Evolutionary conservation across 2,113 vertebrate genomes (phyloP).

Genomic region (Rana temporaria): DNA sequence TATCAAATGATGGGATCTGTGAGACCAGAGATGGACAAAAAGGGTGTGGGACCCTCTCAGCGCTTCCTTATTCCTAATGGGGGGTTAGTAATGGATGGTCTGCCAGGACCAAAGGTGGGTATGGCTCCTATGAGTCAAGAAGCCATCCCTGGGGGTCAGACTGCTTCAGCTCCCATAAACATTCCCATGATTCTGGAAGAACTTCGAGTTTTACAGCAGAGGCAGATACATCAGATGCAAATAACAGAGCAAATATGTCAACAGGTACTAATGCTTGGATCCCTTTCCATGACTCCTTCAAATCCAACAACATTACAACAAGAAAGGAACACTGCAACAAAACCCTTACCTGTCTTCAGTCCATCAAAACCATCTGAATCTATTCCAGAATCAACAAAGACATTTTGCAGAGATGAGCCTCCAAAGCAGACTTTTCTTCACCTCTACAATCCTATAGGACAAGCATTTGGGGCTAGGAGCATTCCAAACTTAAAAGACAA

Average conservation of each 20-base stretch:
- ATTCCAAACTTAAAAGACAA: constrained; percentile 46
- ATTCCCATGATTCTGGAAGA: constrained; percentile 89
- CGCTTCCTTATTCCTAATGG: constrained; percentile 66
- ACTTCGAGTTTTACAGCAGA: constrained; percentile 86
- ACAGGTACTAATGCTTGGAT: constrained; percentile 85
- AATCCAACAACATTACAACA: constrained; percentile 52
- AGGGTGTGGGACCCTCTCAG: constrained; percentile 47
- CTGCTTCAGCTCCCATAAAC: constrained; percentile 65
- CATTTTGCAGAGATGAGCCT: constrained; percentile 61
- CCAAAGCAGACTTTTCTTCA: constrained; percentile 72
- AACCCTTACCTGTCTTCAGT: constrained; percentile 72
- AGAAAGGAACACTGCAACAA: constrained; percentile 52
- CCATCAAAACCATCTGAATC: constrained; percentile 64
- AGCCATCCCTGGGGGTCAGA: constrained; percentile 62
- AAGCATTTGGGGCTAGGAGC: constrained; percentile 60
- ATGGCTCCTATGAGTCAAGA: constrained; percentile 66
- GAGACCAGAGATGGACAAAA: constrained; percentile 44
- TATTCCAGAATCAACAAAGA: constrained; percentile 61
- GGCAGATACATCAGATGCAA: constrained; percentile 94
- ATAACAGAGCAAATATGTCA: constrained; percentile 92
- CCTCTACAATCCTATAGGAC: constrained; percentile 69
- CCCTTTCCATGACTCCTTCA: constrained; percentile 61
- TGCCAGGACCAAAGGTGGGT: constrained; percentile 70
- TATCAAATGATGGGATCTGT: constrained; percentile 32
- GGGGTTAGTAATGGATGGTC: constrained; percentile 69